Evolutionary conservation across 2,797 vertebrate genomes (phyloP), one percentile per base, ranked within the genome.

Genomic region (Synanceia verrucosa): DNA sequence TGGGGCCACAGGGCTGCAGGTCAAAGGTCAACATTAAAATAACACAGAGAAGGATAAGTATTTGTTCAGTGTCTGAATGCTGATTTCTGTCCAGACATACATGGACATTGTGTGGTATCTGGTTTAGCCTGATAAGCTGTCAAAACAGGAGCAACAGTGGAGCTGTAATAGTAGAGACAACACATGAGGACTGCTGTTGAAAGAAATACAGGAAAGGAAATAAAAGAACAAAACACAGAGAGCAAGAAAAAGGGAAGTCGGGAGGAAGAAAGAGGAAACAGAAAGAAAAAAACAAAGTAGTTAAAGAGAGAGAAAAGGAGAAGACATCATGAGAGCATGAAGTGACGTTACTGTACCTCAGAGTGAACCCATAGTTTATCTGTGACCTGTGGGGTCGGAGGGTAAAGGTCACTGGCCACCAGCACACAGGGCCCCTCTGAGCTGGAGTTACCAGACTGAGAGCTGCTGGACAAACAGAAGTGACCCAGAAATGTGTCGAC

Each of bases 1-100:
- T 78, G 9, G 89, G 70, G 23, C 89, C 89, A 2, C 90, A 92
- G 52, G 89, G 78, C 89, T 90, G 86, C 47, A 59, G 21, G 33
- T 65, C 58, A 72, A 56, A 72, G 59, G 26, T 77, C 76, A 26
- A 39, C 37, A n/a, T n/a, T n/a, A n/a, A n/a, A 29, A 29, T 29
- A 29, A 29, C 6, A 29, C 4, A 29, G 4, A 29, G 6, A 29
- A 4, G 6, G 28, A 29, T 29, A 29, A 29, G 6, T 29, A 29
- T 29, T n/a, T n/a, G n/a, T n/a, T n/a, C n/a, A n/a, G n/a, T n/a
- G n/a, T n/a, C n/a, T n/a, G n/a, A n/a, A n/a, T n/a, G n/a, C n/a
- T n/a, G n/a, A n/a, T n/a, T n/a, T n/a, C n/a, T n/a, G n/a, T n/a
- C n/a, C n/a, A n/a, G n/a, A n/a, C n/a, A n/a, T 16, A 12, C 34